Percentiles rank a stretch among this genome's conserved stretches.
Conservation (phyloP, 1,140 invertebrate species). For the Macrostomum lignano region DNA sequence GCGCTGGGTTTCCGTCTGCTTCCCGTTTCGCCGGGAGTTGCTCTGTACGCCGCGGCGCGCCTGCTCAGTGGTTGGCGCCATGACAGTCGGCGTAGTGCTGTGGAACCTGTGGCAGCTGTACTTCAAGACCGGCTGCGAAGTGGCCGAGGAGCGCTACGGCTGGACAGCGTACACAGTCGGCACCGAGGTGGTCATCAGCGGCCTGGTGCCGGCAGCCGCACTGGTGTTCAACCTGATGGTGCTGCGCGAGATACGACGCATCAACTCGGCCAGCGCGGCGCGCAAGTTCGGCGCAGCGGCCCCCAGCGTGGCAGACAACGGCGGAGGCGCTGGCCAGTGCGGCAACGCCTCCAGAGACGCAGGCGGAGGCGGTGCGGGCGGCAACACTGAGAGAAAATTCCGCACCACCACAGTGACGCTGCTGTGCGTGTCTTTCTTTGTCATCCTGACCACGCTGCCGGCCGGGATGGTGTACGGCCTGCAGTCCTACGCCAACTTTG, state of each 20-base stretch:
- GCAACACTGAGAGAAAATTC: conserved; percentile 7
- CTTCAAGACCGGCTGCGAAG: no score
- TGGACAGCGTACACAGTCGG: conserved; percentile 9
- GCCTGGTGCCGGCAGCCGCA: conserved; percentile 15
- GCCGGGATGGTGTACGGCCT: conserved; percentile 15
- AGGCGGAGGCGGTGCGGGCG: no score
- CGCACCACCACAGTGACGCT: conserved; percentile 21
- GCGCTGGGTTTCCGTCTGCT: conserved; percentile 73
- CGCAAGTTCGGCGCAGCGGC: neutral
- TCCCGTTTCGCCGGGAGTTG: conserved; percentile 41
- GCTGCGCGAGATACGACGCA: conserved; percentile 13
- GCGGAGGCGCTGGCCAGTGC: neutral
- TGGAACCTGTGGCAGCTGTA: no score
- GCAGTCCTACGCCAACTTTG: no score
- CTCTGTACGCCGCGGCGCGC: conserved; percentile 48
- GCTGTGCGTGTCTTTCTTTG: conserved; percentile 21
- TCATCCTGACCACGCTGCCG: conserved; percentile 22
- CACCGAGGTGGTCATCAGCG: conserved; percentile 16
- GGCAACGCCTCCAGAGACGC: no score
- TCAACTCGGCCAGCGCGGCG: conserved; percentile 9
- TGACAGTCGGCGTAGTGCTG: no score
- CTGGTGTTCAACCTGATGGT: conserved; percentile 20
- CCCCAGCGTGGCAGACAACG: neutral
- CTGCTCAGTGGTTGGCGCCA: conserved; percentile 9
- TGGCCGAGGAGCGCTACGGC: no score